Conservation (phyloP, 1,140 invertebrate species). For the Bilobella aurantiaca region DNA sequence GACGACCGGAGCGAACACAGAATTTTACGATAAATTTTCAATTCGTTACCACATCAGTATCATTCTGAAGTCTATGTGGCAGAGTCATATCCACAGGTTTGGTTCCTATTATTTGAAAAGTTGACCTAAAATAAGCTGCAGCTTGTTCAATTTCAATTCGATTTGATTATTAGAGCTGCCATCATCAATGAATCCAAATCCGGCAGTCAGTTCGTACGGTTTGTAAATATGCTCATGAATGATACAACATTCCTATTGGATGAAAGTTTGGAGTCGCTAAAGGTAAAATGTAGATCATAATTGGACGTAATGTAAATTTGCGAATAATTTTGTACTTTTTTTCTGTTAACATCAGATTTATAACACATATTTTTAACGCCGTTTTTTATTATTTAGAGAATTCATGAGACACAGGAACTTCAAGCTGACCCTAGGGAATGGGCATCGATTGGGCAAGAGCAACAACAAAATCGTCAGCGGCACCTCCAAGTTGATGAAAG, state of each 20-base stretch:
- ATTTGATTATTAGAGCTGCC: too few relatives aligned
- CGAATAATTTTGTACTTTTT: too few relatives aligned
- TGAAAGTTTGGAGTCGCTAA: conserved; percentile 87
- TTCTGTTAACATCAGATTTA: too few relatives aligned
- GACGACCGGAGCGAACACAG: conserved; percentile 79
- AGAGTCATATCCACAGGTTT: conserved; percentile 53
- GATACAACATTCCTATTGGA: conserved; percentile 95
- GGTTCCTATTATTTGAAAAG: too few relatives aligned
- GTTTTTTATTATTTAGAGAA: conserved; percentile 45
- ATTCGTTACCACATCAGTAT: conserved; percentile 96
- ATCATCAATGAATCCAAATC: conserved; percentile 42
- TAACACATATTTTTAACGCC: neutral
- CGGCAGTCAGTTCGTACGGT: conserved; percentile 91
- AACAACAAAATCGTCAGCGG: conserved; percentile 62
- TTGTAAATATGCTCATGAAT: conserved; percentile 99
- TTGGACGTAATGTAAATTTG: too few relatives aligned
- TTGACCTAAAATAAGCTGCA: too few relatives aligned
- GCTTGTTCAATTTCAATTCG: too few relatives aligned
- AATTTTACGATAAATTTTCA: conserved; percentile 98
- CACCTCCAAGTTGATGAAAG: conserved; percentile 81
- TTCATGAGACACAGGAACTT: conserved; percentile 88
- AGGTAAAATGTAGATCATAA: too few relatives aligned
- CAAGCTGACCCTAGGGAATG: conserved; percentile 60
- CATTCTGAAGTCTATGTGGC: conserved; percentile 83
- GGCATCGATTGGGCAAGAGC: conserved; percentile 54